phyloP scores from a whole-genome alignment of 2,113 vertebrate genomes.

The Stigmatopora nigra region DNA sequence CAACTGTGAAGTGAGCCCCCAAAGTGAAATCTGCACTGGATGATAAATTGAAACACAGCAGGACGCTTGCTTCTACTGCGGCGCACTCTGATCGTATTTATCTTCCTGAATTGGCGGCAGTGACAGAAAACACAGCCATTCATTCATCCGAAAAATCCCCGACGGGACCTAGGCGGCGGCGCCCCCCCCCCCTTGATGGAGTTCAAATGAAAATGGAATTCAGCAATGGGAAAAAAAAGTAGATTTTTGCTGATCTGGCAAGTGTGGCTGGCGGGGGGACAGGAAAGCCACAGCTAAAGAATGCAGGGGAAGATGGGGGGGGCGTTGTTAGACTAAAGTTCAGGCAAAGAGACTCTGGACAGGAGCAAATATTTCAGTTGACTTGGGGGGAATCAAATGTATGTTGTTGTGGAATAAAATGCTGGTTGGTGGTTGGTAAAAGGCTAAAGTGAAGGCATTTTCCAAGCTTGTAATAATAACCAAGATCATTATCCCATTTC shows the following conservation, averaged over 20 bases:
- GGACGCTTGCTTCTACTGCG: background rate
- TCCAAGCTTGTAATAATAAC: background rate
- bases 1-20: background rate
- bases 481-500: too few species aligned
- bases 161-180: conserved; percentile 13
- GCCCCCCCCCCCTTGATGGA: conserved; percentile 6
- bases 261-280: conserved; percentile 23
- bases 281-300: conserved; percentile 15
- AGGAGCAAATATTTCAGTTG: conserved; percentile 5
- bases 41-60: conserved; percentile 16
- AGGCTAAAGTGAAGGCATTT: background rate
- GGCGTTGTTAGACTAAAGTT: background rate
- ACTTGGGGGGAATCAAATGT: background rate
- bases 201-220: conserved; percentile 28
- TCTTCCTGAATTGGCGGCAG: conserved; percentile 6
- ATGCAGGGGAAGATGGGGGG: conserved; percentile 2
- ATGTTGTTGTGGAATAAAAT: background rate
- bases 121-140: conserved; percentile 20
- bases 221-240: conserved; percentile 8
- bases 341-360: conserved; percentile 6
- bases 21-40: background rate
- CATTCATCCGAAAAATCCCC: conserved; percentile 11
- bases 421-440: background rate
- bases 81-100: background rate
- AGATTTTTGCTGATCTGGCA: conserved; percentile 35